Percentiles rank a stretch among this genome's conserved stretches.
These are phyloP conservation scores for Leptoteleia sp. DNA, from an alignment of 1,140 invertebrate species.

Conservation along the genomic window DNA sequence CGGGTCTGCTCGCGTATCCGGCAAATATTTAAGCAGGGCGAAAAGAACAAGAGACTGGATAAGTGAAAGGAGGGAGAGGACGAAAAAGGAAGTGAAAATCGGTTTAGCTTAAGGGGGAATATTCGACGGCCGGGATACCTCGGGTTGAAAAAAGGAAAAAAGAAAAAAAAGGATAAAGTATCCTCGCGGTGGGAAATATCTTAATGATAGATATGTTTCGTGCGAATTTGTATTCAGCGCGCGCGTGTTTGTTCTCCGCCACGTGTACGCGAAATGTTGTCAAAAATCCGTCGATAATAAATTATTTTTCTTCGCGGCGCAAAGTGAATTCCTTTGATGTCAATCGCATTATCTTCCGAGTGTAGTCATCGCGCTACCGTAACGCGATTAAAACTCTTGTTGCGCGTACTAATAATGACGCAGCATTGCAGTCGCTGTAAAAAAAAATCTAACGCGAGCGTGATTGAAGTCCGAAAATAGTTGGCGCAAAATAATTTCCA, in stretches of 20 bases:
- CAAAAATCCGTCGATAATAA: conserved; percentile 19
- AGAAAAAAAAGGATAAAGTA: neutral
- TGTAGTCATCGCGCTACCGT: conserved; percentile 23
- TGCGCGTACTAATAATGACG: conserved; percentile 18
- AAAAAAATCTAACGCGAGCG: conserved; percentile 2
- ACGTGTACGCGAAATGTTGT: conserved; percentile 22
- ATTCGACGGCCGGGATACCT: too few species aligned
- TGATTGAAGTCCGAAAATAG: neutral
- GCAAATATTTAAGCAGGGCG: conserved; percentile 30
- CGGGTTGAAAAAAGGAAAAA: too few species aligned
- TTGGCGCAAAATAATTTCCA: neutral
- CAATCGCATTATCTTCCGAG: conserved; percentile 37
- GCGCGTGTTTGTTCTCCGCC: conserved; percentile 16
- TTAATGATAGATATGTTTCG: conserved; percentile 30
- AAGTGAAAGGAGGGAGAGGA: neutral
- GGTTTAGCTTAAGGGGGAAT: conserved; percentile 13
- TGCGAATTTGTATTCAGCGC: conserved; percentile 10
- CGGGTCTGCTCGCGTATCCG: neutral
- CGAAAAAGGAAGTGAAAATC: conserved; percentile 3
- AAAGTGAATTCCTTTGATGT: conserved; percentile 32
- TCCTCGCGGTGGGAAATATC: conserved; percentile 13
- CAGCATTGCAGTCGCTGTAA: neutral
- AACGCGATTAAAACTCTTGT: conserved; percentile 38
- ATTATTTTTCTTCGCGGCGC: conserved; percentile 26
- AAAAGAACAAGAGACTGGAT: neutral